Evolutionary conservation across 37 sponge, comb jelly and placozoan species (phyloP), one percentile per base, ranked within the genome.

Genomic region (Chondrilla cf. caribensis): DNA sequence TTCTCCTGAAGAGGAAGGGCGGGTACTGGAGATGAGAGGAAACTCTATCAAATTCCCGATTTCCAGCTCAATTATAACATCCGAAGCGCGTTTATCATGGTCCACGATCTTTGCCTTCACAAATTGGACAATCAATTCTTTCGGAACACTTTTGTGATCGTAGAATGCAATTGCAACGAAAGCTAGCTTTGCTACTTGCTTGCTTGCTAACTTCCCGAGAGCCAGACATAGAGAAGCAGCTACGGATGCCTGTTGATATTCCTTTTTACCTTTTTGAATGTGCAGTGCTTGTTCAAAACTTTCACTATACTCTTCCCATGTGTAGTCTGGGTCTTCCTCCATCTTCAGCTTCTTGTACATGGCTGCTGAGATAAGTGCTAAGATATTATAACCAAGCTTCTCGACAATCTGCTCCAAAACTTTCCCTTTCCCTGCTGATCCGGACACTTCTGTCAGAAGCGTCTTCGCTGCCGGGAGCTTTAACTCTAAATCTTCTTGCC

Each of bases 341-440:
- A 37, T 73, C 76, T 21, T 73, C 38, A 37, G 24, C 25, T 40
- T 73, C 44, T 73, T 73, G 76, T 39, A 73, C 24, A 6, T 43
- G 25, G 76, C 76, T 2, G 42, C 76, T 19, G 76, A 39, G 38
- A 73, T 43, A 40, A 73, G 40, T 41, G 76, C 76, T 3, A 73
- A 40, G 2, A 43, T 40, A 38, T 41, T 39, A n/a, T 17, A 40
- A 9, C 18, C 41, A 21, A 73, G 43, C 36, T 39, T 73, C 76
- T 73, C 24, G 19, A 25, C 76, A 37, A 73, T 1, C 44, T 37
- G 9, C 43, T 39, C 41, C 25, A 40, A 21, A 37, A 43, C 76
- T 24, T 42, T 37, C 44, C 19, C 38, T 14, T 47, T 11, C 21
- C 41, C 76, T 40, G 31, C 2, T 4, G 41, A 31, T 24, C 24